Evolutionary conservation across 2,888 invertebrate species (phyloP).

Genomic region (Nymphalis polychloros): DNA sequence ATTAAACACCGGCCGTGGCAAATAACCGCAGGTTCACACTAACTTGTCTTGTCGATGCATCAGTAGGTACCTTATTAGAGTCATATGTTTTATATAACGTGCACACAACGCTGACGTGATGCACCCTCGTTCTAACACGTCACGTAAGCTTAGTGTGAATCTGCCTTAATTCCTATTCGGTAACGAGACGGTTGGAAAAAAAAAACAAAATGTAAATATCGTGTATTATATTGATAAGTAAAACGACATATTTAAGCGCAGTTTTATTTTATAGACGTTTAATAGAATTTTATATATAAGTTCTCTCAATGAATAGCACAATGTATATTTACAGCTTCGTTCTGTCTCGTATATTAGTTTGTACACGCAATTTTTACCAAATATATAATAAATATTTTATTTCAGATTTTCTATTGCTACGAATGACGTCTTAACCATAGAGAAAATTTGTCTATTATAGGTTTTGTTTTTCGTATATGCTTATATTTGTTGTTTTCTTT

Average conservation of each 20-base stretch:
- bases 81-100: too few species aligned
- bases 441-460: constrained; percentile 7
- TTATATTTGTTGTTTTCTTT: neutral
- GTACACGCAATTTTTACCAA: constrained; percentile 25
- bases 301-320: constrained; percentile 21
- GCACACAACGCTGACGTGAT: too few species aligned
- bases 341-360: constrained; percentile 7
- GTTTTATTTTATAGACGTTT: constrained; percentile 27
- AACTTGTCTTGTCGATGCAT: too few species aligned
- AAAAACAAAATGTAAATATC: constrained; percentile 55
- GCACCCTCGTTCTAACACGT: too few species aligned
- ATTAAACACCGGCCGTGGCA: too few species aligned
- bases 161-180: constrained; percentile 37
- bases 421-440: constrained; percentile 18
- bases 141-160: too few species aligned
- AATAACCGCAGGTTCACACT: too few species aligned
- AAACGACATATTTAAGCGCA: constrained; percentile 39
- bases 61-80: too few species aligned
- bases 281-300: constrained; percentile 20
- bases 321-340: constrained; percentile 18
- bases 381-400: constrained; percentile 26
- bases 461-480: neutral
- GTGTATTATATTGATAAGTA: constrained; percentile 54
- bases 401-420: constrained; percentile 1
- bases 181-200: constrained; percentile 39